Base-by-base conservation (phyloP, 2,888 invertebrate genomes). In the Ecliptopera silaceata region DNA sequence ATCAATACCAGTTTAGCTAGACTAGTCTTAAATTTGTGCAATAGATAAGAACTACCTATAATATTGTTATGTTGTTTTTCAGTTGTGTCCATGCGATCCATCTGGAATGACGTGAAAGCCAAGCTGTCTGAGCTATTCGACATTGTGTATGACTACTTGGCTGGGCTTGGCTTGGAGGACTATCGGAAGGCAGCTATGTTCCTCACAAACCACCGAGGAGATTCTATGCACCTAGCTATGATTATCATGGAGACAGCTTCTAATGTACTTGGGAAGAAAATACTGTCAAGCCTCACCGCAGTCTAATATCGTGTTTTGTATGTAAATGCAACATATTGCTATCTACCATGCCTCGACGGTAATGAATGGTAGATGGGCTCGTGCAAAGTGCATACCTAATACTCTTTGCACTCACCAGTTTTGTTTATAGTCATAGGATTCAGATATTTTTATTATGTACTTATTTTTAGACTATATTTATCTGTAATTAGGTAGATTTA, bases 121-220 rank as follows among this genome's bases (percentile, higher is more conserved):
- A 80, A 84, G 48, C 68, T 90, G 0, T 66, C 73, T 0, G 88
- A 87, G 4, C 42, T 91, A 4, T 80, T 84, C 47, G 88, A 89
- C 15, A 73, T 90, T 1, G 89, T 88, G 0, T 91, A 88, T 50
- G 89, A 91, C 60, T 89, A 84, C 61, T 68, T 90, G 3, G 81
- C 83, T 0, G 88, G 88, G 0, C 61, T 91, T 59, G 88, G 87
- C 0, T 48, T 91, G 12, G 74, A 84, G 0, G 88, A 90, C 62
- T 91, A 91, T 66, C 69, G 66, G 46, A 73, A 69, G 3, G 88
- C 84, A 0, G 83, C 80, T 15, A 70, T 60, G 22, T 82, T 83
- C 43, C 66, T 90, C 3, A 70, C 79, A 2, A 59, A 72, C 3
- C 63, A 80, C 50, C 72, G 69, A 1, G 66, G 69, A 0, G 63